Evolutionary conservation across 1,140 invertebrate species (phyloP), one percentile per base, ranked within the genome.

Genomic region (Grapholita molesta): DNA sequence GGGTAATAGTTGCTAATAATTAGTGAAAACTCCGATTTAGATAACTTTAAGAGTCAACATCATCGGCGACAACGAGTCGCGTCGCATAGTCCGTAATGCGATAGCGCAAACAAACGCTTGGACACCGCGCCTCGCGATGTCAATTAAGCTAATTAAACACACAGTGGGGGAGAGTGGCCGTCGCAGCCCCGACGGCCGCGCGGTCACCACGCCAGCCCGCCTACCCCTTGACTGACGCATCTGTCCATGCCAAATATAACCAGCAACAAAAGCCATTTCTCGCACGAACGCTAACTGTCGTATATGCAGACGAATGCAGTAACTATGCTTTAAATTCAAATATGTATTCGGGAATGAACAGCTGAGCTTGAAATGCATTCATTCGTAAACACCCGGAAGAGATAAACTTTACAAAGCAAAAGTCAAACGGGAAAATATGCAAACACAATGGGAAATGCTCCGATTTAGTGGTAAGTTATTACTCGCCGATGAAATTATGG

Each of bases 121-220:
- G 86, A 89, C 87, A 89, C 82, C 85, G 83, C 84, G 85, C 88
- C 88, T 90, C 86, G 82, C 83, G 80, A 88, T 89, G 89, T 91
- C 89, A 91, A 91, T 91, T 91, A 91, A 84, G 88, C 85, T 91
- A 91, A 91, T 91, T 91, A 90, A 91, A 89, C 86, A 88, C 82
- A 87, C 75, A 83, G 76, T 68, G 80, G 83, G 84, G 84, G 83
- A 84, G 78, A 81, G 73, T 78, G 79, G 81, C 67, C 80, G 75
- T 73, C 74, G 69, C 70, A 74, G 68, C 69, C 77, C 75, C 76
- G 64, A 74, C 68, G 74, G 74, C 69, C 74, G 65, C 76, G 69
- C 73, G 57, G 79, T 24, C n/a, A 28, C 82, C 78, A 67, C 57
- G 64, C 68, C 75, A 72, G 77, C 21, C 42, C 21, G 25, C 23